phyloP scores from a whole-genome alignment of 2,888 invertebrate species.

The Lepidonotus clava region DNA sequence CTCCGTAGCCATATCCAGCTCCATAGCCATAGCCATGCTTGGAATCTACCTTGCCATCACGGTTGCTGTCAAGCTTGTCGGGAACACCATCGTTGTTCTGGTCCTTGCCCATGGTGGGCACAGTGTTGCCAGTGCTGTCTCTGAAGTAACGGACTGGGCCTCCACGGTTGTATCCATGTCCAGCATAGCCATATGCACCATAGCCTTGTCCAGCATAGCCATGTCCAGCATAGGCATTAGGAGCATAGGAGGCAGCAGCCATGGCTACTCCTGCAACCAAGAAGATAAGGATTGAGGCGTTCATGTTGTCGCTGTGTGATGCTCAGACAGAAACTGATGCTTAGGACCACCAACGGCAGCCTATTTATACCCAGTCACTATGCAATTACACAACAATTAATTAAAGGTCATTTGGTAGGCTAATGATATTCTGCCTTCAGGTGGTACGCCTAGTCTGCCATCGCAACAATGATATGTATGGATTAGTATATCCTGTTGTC shows the following conservation, averaged over 20 bases:
- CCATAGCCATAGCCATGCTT: background rate
- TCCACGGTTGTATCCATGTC: background rate
- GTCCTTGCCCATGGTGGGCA: constrained; percentile 48
- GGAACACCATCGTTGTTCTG: constrained; percentile 42
- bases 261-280: background rate
- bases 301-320: constrained; percentile 21
- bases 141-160: constrained; percentile 29
- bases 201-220: background rate
- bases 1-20: constrained; percentile 20
- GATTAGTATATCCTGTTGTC: too few relatives aligned
- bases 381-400: too few relatives aligned
- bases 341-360: background rate
- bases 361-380: constrained; percentile 10
- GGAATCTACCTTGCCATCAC: constrained; percentile 21
- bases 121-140: constrained; percentile 32
- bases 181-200: background rate
- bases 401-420: too few relatives aligned
- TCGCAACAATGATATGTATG: too few relatives aligned
- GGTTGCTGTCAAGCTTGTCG: constrained; percentile 47
- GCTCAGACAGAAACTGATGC: constrained; percentile 6
- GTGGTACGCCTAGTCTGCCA: too few relatives aligned
- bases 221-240: too few relatives aligned
- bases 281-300: background rate
- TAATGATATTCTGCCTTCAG: too few relatives aligned
- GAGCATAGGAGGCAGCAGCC: background rate